These are phyloP conservation scores for Trilocha varians DNA, from an alignment of 2,888 invertebrate species.

Conservation along the genomic window DNA sequence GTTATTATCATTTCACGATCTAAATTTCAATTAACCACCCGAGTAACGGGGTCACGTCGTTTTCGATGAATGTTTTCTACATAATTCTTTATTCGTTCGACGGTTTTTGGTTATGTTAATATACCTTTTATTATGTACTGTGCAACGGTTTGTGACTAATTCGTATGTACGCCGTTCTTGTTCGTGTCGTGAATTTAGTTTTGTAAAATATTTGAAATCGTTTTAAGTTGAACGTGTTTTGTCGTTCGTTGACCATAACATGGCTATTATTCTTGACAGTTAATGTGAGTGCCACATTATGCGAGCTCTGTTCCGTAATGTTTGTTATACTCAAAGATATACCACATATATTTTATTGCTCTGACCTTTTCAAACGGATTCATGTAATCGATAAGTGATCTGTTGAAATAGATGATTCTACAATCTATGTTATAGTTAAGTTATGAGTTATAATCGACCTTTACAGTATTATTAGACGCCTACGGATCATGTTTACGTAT, in stretches of 20 bases:
- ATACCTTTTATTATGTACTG: constrained; percentile 17
- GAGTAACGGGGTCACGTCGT: constrained; percentile 65
- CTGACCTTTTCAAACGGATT: too few species aligned
- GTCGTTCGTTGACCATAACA: neutral
- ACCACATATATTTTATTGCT: too few species aligned
- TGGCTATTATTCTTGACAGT: neutral
- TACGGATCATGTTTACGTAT: constrained; percentile 15
- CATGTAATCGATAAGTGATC: too few species aligned
- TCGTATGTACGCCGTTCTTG: constrained; percentile 33
- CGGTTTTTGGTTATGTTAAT: constrained; percentile 26
- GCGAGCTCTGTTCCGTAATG: too few species aligned
- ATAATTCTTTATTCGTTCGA: constrained; percentile 41
- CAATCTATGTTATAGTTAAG: too few species aligned
- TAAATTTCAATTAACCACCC: constrained; percentile 60
- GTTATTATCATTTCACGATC: constrained; percentile 58
- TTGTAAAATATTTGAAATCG: neutral
- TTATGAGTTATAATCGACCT: constrained; percentile 16
- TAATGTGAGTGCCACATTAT: too few species aligned
- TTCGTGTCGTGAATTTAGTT: constrained; percentile 4
- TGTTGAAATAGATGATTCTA: too few species aligned
- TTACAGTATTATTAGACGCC: constrained; percentile 15
- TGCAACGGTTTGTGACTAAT: constrained; percentile 27
- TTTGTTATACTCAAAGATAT: too few species aligned
- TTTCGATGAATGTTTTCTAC: constrained; percentile 49
- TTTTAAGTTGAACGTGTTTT: constrained; percentile 1